phyloP scores from a whole-genome alignment of 2,113 vertebrate genomes.

The Pampusana beccarii region DNA sequence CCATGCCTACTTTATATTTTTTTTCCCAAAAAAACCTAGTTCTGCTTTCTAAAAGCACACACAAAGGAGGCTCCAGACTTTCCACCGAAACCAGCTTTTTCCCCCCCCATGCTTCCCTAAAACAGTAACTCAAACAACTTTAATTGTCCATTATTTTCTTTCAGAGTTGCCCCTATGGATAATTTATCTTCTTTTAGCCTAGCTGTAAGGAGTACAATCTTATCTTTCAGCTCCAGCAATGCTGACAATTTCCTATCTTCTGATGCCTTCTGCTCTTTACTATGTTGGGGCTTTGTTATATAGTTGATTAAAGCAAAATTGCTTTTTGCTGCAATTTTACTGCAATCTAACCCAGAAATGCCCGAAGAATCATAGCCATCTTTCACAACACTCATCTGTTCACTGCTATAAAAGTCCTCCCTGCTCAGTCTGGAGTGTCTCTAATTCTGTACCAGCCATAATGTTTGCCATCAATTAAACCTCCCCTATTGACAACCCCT shows the following conservation, averaged over 20 bases:
- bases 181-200: conserved; percentile 26
- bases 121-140: conserved; percentile 15
- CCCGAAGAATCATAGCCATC: conserved; percentile 13
- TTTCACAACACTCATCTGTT: conserved; percentile 1
- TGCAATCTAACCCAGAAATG: conserved; percentile 33
- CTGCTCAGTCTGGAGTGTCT: not conserved
- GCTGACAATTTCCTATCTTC: conserved; percentile 38
- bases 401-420: not conserved
- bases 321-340: conserved; percentile 20
- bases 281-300: not conserved
- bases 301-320: conserved; percentile 59
- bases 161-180: conserved; percentile 6
- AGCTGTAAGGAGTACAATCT: conserved; percentile 30
- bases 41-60: not conserved
- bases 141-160: conserved; percentile 40
- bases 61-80: not conserved
- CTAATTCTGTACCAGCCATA: not conserved
- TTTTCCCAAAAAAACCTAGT: not conserved
- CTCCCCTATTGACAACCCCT: not conserved
- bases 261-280: conserved; percentile 25
- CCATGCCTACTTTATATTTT: not conserved
- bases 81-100: not conserved
- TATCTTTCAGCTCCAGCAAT: conserved; percentile 59
- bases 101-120: fast-evolving
- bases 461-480: not conserved